phyloP scores from a whole-genome alignment of 2,797 vertebrate species.

The Myotis myotis region DNA sequence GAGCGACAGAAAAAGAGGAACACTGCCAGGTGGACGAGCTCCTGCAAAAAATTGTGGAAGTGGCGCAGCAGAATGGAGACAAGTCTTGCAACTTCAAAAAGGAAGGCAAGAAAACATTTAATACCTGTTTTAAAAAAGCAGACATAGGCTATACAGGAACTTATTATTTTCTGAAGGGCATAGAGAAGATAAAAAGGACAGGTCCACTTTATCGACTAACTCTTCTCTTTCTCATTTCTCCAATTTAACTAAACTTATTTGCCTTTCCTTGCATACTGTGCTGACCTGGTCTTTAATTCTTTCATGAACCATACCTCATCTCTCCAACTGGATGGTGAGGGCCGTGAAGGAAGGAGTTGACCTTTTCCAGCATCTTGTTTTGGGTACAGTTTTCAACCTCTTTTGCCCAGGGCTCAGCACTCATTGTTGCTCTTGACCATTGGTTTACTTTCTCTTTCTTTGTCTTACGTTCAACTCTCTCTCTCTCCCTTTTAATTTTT shows the following conservation, averaged over 20 bases:
- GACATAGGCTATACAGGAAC: background rate
- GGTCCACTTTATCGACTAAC: background rate
- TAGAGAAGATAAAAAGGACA: background rate
- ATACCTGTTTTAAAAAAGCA: background rate
- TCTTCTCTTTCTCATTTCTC: background rate
- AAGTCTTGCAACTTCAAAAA: background rate
- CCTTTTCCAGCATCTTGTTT: background rate
- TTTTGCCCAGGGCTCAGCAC: background rate
- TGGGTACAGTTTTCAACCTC: background rate
- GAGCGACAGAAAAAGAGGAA: background rate
- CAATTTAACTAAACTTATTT: background rate
- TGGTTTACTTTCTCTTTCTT: background rate
- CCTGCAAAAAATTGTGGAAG: background rate
- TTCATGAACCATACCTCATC: background rate
- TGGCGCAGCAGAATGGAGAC: background rate
- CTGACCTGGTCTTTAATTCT: background rate
- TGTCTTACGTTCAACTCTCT: background rate
- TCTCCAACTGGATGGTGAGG: background rate
- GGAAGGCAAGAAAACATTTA: background rate
- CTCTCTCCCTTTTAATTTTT: too few species aligned
- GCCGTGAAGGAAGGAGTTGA: background rate
- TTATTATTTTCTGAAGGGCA: background rate
- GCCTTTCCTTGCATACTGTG: background rate
- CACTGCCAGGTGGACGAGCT: background rate
- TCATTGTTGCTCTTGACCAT: background rate